phyloP scores from a whole-genome alignment of 2,797 vertebrate genomes.

The Neoniphon sammara region DNA sequence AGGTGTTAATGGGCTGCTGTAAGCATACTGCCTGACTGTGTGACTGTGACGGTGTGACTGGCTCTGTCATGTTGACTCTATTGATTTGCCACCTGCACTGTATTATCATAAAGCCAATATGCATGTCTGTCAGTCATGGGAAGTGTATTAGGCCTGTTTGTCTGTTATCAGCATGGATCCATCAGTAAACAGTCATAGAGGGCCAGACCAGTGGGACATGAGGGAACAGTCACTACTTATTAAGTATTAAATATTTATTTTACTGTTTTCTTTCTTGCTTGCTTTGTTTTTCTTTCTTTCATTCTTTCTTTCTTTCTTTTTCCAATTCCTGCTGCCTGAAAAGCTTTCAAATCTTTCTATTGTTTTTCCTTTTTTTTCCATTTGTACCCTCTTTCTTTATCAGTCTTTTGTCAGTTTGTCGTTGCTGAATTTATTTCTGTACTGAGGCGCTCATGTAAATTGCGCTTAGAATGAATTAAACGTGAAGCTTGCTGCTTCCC shows the following conservation, averaged over 20 bases:
- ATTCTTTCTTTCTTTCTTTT: conserved; percentile 1
- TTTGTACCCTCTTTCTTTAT: neutral
- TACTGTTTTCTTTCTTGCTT: neutral
- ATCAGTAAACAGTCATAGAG: conserved; percentile 30
- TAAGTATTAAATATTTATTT: neutral
- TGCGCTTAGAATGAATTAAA: conserved; percentile 47
- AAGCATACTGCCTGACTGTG: conserved; percentile 12
- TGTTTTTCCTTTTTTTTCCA: neutral
- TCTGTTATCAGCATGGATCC: conserved; percentile 46
- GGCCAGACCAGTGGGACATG: neutral
- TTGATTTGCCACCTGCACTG: conserved; percentile 59
- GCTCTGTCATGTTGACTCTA: conserved; percentile 48
- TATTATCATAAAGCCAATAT: conserved; percentile 70
- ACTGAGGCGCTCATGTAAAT: conserved; percentile 33
- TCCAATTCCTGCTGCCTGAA: neutral
- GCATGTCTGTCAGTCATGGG: conserved; percentile 43
- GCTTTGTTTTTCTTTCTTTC: neutral
- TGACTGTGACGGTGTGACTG: conserved; percentile 10
- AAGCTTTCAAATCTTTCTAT: neutral
- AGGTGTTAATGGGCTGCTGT: conserved; percentile 17
- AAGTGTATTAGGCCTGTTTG: conserved; percentile 51
- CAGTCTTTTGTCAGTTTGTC: conserved; percentile 20
- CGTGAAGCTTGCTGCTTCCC: conserved; percentile 23
- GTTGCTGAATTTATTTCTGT: conserved; percentile 22
- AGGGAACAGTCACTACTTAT: neutral